Evolutionary conservation across 2,113 vertebrate species (phyloP).

Genomic region (Chrysemys picta): DNA sequence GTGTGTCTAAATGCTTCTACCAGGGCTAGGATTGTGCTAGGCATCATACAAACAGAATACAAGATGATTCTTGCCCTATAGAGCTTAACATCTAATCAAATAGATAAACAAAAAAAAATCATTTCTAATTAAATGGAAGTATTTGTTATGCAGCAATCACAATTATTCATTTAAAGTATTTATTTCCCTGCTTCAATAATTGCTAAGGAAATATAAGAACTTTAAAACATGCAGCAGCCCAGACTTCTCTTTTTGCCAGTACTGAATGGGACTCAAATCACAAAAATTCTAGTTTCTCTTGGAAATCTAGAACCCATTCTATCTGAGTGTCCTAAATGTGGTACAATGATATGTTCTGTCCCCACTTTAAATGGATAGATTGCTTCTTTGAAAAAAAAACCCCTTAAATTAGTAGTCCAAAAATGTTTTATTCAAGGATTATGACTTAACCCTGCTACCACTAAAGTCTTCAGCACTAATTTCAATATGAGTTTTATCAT

Average conservation of each 20-base stretch:
- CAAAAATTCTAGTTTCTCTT: background rate
- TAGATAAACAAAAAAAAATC: background rate
- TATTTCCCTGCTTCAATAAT: conserved; percentile 8
- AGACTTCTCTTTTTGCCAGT: background rate
- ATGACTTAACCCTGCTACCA: background rate
- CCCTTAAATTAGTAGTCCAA: background rate
- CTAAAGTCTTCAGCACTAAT: background rate
- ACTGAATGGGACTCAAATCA: background rate
- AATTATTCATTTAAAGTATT: conserved; percentile 10
- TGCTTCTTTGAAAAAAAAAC: background rate
- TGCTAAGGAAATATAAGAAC: background rate
- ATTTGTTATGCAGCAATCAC: background rate
- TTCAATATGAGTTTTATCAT: too few relatives aligned
- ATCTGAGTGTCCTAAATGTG: background rate
- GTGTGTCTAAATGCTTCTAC: background rate
- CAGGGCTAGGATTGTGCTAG: background rate
- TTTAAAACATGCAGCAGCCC: background rate
- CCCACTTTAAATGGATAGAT: background rate
- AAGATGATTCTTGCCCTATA: background rate
- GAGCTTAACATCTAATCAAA: conserved; percentile 2
- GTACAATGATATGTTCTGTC: background rate
- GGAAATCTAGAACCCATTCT: background rate
- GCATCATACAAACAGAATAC: background rate
- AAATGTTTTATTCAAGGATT: background rate
- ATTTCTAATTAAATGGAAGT: conserved; percentile 27